These are phyloP conservation scores for Noctua pronuba DNA, from an alignment of 2,888 invertebrate species.

Conservation along the genomic window DNA sequence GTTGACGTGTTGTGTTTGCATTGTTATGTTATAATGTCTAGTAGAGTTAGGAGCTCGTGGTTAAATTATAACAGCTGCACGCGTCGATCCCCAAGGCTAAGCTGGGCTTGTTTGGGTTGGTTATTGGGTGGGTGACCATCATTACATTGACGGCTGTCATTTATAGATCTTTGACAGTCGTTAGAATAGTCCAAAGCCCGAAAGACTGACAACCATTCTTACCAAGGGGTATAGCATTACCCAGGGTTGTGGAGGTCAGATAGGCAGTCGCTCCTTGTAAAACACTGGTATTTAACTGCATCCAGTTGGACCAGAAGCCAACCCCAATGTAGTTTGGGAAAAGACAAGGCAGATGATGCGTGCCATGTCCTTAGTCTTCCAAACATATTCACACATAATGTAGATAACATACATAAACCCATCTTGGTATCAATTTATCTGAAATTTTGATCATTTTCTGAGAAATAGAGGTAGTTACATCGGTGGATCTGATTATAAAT, in stretches of 20 bases:
- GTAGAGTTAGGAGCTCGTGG: no score
- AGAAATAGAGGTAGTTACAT: not conserved
- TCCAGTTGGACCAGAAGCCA: not conserved
- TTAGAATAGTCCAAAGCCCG: not conserved
- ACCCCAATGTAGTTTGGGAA: not conserved
- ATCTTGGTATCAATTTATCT: not conserved
- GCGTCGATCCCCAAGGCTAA: no score
- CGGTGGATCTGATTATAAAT: not conserved
- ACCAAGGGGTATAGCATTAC: not conserved
- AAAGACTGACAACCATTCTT: not conserved
- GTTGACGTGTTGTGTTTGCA: slow-evolving; percentile 38
- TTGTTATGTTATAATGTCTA: slow-evolving; percentile 33
- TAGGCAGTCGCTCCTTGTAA: not conserved
- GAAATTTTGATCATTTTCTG: not conserved
- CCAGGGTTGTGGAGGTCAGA: not conserved
- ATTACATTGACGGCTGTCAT: not conserved
- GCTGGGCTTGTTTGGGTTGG: no score
- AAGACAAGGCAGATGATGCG: not conserved
- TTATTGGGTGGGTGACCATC: no score
- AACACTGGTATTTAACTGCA: not conserved
- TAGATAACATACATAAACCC: not conserved
- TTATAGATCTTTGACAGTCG: not conserved
- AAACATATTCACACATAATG: not conserved
- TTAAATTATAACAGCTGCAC: no score
- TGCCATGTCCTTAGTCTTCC: not conserved